Evolutionary conservation across 2,888 invertebrate species (phyloP).

Genomic region (Cerastoderma edule): DNA sequence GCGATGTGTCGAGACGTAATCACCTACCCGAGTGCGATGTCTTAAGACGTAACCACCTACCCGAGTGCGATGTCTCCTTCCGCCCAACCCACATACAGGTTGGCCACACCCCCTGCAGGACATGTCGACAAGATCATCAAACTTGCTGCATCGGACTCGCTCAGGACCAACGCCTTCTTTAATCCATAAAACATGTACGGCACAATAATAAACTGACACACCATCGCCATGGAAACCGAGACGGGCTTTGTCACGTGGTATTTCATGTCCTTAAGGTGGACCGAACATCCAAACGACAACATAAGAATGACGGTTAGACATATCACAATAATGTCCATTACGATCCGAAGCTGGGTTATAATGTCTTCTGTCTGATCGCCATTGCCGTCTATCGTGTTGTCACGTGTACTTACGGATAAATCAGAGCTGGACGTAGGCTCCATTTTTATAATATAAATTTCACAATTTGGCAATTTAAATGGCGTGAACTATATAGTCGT

Average conservation of each 20-base stretch:
- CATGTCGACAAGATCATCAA: constrained; percentile 30
- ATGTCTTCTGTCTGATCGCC: constrained; percentile 10
- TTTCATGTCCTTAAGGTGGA: constrained; percentile 21
- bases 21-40: too few species aligned
- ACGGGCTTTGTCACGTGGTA: constrained; percentile 31
- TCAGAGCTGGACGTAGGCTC: too few species aligned
- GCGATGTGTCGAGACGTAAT: too few species aligned
- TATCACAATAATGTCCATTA: constrained; percentile 29
- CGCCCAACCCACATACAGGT: constrained; percentile 28
- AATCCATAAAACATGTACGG: constrained; percentile 34
- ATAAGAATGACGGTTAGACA: constrained; percentile 30
- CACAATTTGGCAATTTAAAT: too few species aligned
- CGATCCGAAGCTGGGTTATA: neutral
- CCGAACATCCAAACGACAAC: constrained; percentile 34
- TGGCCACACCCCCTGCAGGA: constrained; percentile 32
- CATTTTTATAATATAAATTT: too few species aligned
- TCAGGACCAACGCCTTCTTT: constrained; percentile 6
- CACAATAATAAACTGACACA: constrained; percentile 27
- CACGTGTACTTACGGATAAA: too few species aligned
- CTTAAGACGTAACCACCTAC: constrained; percentile 17
- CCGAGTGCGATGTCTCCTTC: constrained; percentile 35
- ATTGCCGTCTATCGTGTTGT: too few species aligned
- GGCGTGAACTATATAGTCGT: too few species aligned
- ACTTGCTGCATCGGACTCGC: constrained; percentile 17
- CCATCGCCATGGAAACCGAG: constrained; percentile 20